Base-by-base conservation (phyloP, 2,888 invertebrate genomes). In the Anaspis maculata region DNA sequence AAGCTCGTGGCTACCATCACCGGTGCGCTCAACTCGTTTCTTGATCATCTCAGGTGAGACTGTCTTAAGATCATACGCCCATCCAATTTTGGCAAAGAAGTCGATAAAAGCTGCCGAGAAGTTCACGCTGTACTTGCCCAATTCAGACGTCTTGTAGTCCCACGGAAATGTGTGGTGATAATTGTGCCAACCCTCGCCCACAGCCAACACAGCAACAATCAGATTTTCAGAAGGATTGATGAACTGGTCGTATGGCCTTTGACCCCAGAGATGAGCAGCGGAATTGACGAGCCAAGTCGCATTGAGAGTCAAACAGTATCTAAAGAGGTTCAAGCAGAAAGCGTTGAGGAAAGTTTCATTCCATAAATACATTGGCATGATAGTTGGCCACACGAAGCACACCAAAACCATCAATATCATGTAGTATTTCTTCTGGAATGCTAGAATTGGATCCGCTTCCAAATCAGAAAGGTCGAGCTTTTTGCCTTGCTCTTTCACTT, bases 251-350 rank as follows among this genome's bases (percentile, higher is more conserved):
- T 84, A 84, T 9, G 83, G 83, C 49, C 77, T 78, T 52, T 74
- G 71, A 28, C 84, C 84, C 70, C 77, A 83, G 52, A 81, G 74
- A 69, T 91, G 91, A 1, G 91, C 91, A 2, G 84, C 86, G 41
- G 87, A 85, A 69, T 90, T 90, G 13, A 90, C 87, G 32, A 84
- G 70, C 88, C 89, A 90, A 2, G 90, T 89, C 37, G 81, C 79
- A 62, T 91, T 85, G 27, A 91, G 72, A 30, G 80, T 78, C 57
- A 81, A 73, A 10, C 79, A 71, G 68, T 87, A 89, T 33, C 90
- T 77, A 61, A 87, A 74, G 58, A 82, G 72, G 13, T 80, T 76
- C 15, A 81, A 75, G 57, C 77, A 77, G 70, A 75, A 82, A 1
- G 80, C 71, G 51, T 78, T 79, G 26, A 63, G 39, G 64, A 75